Evolutionary conservation across 2,888 invertebrate species (phyloP).

Genomic region (Linyphia triangularis): DNA sequence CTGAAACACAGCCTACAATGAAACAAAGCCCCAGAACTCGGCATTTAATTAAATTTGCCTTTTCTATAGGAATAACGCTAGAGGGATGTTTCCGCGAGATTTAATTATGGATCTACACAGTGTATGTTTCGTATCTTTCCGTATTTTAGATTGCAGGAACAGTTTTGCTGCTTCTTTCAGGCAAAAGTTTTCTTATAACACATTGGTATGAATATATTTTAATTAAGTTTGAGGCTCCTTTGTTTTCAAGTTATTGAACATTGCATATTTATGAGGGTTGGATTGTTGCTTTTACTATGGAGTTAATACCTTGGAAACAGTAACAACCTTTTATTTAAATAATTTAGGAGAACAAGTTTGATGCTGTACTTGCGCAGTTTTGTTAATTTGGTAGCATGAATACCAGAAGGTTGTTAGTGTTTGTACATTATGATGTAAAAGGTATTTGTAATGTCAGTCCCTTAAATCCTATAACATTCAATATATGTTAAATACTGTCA

Average conservation of each 20-base stretch:
- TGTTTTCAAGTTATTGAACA: neutral
- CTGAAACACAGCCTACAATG: constrained; percentile 34
- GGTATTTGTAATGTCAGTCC: no score
- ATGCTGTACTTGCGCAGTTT: no score
- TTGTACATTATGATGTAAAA: no score
- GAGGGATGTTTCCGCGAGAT: constrained; percentile 59
- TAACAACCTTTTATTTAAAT: neutral
- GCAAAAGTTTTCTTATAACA: constrained; percentile 47
- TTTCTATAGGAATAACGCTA: neutral
- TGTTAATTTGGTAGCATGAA: no score
- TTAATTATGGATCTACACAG: constrained; percentile 52
- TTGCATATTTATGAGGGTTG: constrained; percentile 47
- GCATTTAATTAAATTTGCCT: constrained; percentile 57
- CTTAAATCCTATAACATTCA: no score
- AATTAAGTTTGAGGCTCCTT: constrained; percentile 38
- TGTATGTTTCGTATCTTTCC: constrained; percentile 28
- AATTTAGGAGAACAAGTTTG: neutral
- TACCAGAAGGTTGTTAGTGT: no score
- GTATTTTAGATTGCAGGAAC: constrained; percentile 14
- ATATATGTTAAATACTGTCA: no score
- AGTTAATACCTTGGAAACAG: neutral
- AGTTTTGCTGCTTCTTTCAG: constrained; percentile 35
- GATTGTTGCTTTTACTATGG: neutral
- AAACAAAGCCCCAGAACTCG: constrained; percentile 50
- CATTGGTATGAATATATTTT: constrained; percentile 55